Evolutionary conservation across 2,888 invertebrate species (phyloP).

Genomic region (Lydus trimaculatus): DNA sequence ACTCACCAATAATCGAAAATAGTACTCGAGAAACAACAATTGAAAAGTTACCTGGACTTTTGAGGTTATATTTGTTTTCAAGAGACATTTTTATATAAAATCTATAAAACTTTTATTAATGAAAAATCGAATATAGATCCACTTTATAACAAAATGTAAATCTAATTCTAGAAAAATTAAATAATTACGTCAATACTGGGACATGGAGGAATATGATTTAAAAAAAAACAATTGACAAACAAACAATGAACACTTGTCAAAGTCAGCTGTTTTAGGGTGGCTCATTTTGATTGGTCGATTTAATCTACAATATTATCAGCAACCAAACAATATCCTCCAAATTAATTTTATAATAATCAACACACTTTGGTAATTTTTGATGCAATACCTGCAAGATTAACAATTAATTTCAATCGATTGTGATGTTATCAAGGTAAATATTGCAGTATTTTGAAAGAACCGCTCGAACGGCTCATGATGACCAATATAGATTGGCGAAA

Average conservation of each 20-base stretch:
- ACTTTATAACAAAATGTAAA: not conserved
- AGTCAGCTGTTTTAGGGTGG: constrained; percentile 14
- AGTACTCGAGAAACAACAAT: not conserved
- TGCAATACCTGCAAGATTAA: not conserved
- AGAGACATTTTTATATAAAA: constrained; percentile 57
- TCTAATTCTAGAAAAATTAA: not conserved
- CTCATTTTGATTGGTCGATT: not conserved
- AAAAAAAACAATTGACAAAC: constrained; percentile 12
- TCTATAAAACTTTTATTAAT: not conserved
- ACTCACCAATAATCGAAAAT: constrained; percentile 34
- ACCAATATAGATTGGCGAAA: not conserved
- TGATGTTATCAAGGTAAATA: too few relatives aligned
- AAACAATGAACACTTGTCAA: constrained; percentile 15
- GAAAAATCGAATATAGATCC: not conserved
- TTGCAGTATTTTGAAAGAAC: not conserved
- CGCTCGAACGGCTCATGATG: not conserved
- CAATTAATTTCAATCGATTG: not conserved
- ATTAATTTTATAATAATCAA: too few relatives aligned
- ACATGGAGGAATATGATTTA: not conserved
- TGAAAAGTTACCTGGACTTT: constrained; percentile 65
- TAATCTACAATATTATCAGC: not conserved
- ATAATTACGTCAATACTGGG: constrained; percentile 18
- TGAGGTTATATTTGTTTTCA: constrained; percentile 67
- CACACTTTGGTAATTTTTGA: not conserved
- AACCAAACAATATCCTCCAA: not conserved